Evolutionary conservation across 2,113 vertebrate genomes (phyloP).

Genomic region (Hypanus sabinus): DNA sequence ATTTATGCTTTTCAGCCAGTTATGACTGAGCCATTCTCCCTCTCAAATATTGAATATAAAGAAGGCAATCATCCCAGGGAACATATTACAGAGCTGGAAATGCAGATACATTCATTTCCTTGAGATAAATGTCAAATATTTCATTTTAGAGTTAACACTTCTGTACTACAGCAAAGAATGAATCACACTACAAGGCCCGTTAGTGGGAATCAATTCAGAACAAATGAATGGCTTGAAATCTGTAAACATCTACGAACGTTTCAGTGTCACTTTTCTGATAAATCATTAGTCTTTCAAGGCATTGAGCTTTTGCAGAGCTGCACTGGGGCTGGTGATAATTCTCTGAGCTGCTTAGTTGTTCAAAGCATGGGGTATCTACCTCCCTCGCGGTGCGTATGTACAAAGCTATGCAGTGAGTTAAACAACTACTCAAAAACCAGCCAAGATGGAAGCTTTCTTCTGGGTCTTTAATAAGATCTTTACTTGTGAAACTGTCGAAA

Average conservation of each 20-base stretch:
- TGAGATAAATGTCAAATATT: slow-evolving; percentile 25
- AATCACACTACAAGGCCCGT: background rate
- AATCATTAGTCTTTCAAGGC: slow-evolving; percentile 11
- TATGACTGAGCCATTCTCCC: background rate
- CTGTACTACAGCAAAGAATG: background rate
- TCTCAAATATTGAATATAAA: slow-evolving; percentile 12
- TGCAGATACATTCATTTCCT: slow-evolving; percentile 5
- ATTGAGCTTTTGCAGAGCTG: background rate
- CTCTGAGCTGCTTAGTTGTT: background rate
- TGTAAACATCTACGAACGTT: slow-evolving; percentile 25
- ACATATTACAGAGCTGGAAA: background rate
- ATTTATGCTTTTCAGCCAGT: background rate
- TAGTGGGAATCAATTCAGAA: slow-evolving; percentile 15
- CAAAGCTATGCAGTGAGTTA: too few relatives aligned
- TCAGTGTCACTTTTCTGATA: background rate
- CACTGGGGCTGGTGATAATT: slow-evolving; percentile 8
- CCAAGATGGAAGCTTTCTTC: too few relatives aligned
- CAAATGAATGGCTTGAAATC: slow-evolving; percentile 28
- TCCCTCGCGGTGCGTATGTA: too few relatives aligned
- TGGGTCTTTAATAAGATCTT: too few relatives aligned
- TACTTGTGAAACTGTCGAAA: too few relatives aligned
- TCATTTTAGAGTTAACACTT: slow-evolving; percentile 13
- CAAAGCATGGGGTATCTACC: background rate
- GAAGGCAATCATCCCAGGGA: background rate
- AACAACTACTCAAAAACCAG: too few relatives aligned